Percentiles rank a stretch among this genome's conserved stretches.
Conservation (phyloP, 1,140 invertebrate species). For the Hesperophylax magnus region DNA sequence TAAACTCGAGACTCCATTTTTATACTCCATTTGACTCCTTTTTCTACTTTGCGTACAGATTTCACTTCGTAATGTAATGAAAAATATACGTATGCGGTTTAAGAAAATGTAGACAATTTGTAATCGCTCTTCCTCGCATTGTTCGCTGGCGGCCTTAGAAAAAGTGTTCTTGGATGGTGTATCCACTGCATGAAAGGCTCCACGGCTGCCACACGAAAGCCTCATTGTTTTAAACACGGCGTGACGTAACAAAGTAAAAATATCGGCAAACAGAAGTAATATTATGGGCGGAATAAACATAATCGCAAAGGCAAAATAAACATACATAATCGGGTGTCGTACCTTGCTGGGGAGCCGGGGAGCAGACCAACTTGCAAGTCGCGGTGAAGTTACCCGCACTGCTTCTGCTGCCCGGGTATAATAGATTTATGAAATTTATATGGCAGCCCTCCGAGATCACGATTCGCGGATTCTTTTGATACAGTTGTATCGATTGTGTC, state of each 20-base stretch:
- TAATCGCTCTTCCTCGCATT: slow-evolving; percentile 20
- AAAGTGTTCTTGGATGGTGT: background rate
- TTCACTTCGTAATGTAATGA: too few species aligned
- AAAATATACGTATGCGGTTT: too few species aligned
- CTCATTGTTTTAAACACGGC: slow-evolving; percentile 43
- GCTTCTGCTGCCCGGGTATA: slow-evolving; percentile 41
- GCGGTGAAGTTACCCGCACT: background rate
- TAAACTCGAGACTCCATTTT: too few species aligned
- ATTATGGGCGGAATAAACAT: slow-evolving; percentile 48
- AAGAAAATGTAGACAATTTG: slow-evolving; percentile 8
- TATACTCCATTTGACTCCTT: too few species aligned
- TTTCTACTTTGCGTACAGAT: too few species aligned
- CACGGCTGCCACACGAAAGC: slow-evolving; percentile 20
- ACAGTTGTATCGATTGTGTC: slow-evolving; percentile 51
- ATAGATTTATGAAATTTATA: slow-evolving; percentile 59
- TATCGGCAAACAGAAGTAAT: slow-evolving; percentile 37
- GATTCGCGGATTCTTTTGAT: slow-evolving; percentile 52
- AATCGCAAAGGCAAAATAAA: slow-evolving; percentile 48
- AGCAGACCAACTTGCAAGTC: background rate
- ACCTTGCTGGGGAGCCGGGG: slow-evolving; percentile 44
- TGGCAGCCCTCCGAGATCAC: slow-evolving; percentile 52
- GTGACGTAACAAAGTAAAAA: slow-evolving; percentile 48
- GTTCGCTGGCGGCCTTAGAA: slow-evolving; percentile 19
- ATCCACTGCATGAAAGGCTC: background rate
- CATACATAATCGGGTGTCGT: slow-evolving; percentile 52